Evolutionary conservation across 92 coral and sea anemone species (phyloP).

Genomic region (Parazoanthus darwini): DNA sequence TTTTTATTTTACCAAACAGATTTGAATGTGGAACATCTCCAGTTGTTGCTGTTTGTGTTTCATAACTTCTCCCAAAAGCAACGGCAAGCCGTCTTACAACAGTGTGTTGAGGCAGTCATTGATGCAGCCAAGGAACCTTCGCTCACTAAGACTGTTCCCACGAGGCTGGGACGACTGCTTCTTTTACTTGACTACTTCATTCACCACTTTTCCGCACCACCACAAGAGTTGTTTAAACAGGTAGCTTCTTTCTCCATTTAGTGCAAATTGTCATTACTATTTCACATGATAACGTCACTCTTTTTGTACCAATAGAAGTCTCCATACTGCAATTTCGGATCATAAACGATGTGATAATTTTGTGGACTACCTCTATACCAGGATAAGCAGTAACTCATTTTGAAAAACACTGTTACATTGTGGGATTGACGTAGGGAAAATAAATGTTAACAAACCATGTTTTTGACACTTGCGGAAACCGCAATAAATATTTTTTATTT

Average conservation of each 20-base stretch:
- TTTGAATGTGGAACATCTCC: conserved; percentile 95
- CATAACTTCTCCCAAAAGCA: conserved; percentile 82
- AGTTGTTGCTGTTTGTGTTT: conserved; percentile 85
- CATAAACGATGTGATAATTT: no score
- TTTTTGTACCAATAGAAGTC: no score
- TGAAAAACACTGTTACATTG: no score
- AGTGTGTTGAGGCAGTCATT: conserved; percentile 72
- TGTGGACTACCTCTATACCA: no score
- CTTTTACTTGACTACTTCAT: conserved; percentile 84
- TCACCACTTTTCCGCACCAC: conserved; percentile 84
- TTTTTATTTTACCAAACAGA: conserved; percentile 47
- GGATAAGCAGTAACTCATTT: no score
- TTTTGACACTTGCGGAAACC: no score
- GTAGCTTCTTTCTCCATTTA: conserved; percentile 25
- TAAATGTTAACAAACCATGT: no score
- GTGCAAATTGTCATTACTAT: no score
- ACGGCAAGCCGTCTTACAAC: conserved; percentile 61
- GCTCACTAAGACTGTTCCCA: conserved; percentile 57
- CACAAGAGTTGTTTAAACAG: conserved; percentile 86
- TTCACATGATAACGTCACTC: no score
- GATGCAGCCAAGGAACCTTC: conserved; percentile 57
- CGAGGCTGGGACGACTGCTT: conserved; percentile 63
- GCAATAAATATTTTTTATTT: no score
- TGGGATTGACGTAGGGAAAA: no score
- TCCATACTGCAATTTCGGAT: no score